Evolutionary conservation across 1,140 invertebrate genomes (phyloP), one percentile per base, ranked within the genome.

Genomic region (Venturia canescens): DNA sequence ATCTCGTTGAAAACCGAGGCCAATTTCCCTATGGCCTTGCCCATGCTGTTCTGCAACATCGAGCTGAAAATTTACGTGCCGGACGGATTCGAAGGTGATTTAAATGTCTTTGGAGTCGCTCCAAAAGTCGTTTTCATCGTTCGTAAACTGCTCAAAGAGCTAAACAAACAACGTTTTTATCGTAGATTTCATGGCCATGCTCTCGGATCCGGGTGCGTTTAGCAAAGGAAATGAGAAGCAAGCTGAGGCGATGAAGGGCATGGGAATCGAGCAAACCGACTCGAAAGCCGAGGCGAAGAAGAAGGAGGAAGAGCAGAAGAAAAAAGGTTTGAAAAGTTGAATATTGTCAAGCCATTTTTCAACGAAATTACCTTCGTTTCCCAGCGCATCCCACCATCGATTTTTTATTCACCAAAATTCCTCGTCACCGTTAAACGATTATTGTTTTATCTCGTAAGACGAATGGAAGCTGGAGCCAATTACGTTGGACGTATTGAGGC

Each of bases 51-150:
- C 92, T 99, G 98, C 91, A 98, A 99, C 90, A 99, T 99, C 87
- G 98, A 99, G 91, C 95, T 99, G 53, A 99, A 99, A 93, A 99
- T 99, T 84, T 99, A 99, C 93, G 98, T 99, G 79, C 99, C 99
- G 72, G 99, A 99, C 93, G 99, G 99, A 78, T 97, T 99, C 89
- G 98, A 98, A 94, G 97, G 97, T 97, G 13, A 44, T 44, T 1
- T 11, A 11, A 44, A 44, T 44, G 7, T 9, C 13, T 44, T 44
- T 5, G 13, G 7, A 44, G 7, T 34, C 34, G 34, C n/a, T n/a
- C n/a, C n/a, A n/a, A n/a, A n/a, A n/a, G n/a, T n/a, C n/a, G n/a
- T n/a, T n/a, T n/a, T n/a, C n/a, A n/a, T n/a, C n/a, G n/a, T n/a
- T n/a, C n/a, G n/a, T n/a, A n/a, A n/a, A n/a, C n/a, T n/a, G n/a